These are phyloP conservation scores for Netelia fuscicornis DNA, from an alignment of 2,888 invertebrate genomes.

Conservation along the genomic window DNA sequence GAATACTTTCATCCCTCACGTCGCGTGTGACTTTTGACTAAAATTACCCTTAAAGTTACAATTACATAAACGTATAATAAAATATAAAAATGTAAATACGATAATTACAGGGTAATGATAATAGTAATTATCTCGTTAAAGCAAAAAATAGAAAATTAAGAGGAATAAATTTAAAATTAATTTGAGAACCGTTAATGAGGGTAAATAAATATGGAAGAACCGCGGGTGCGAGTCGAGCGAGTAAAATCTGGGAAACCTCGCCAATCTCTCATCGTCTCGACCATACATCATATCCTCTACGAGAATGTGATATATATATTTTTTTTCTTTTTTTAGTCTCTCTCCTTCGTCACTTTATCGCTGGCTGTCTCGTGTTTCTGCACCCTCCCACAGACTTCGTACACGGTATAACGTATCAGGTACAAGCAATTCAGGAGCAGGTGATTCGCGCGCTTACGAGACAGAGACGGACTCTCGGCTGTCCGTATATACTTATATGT, in stretches of 20 bases:
- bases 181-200: background rate
- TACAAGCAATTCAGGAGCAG: conserved; percentile 74
- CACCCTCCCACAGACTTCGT: background rate
- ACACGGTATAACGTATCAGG: conserved; percentile 18
- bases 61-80: background rate
- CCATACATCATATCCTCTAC: conserved; percentile 28
- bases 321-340: conserved; percentile 8
- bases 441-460: conserved; percentile 74
- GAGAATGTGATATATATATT: background rate
- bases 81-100: too few relatives aligned
- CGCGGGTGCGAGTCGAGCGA: background rate
- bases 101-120: too few relatives aligned
- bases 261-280: conserved; percentile 36
- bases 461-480: conserved; percentile 10
- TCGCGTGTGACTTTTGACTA: conserved; percentile 47
- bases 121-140: too few relatives aligned
- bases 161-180: background rate
- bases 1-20: conserved; percentile 18
- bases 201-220: conserved; percentile 3
- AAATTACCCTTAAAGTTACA: background rate
- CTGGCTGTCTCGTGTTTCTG: conserved; percentile 38
- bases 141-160: too few relatives aligned
- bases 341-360: conserved; percentile 48
- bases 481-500: conserved; percentile 28
- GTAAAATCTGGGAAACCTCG: background rate